Evolutionary conservation across 2,797 vertebrate species (phyloP).

Genomic region (Lutjanus campechanus): DNA sequence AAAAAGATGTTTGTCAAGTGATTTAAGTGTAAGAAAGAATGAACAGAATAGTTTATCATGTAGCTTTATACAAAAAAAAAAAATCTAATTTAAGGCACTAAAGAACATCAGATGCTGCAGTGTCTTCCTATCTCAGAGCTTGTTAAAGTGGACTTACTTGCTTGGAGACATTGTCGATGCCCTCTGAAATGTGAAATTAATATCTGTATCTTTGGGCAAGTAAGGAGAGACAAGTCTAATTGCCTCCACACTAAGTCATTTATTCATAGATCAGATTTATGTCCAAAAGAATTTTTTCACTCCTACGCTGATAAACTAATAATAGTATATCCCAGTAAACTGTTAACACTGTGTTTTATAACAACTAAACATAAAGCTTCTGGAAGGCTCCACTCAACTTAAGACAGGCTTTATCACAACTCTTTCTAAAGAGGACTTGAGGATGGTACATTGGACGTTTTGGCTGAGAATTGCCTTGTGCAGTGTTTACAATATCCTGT

Average conservation of each 20-base stretch:
- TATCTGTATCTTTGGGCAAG: conserved; percentile 75
- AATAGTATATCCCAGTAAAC: conserved; percentile 28
- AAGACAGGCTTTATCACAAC: not conserved
- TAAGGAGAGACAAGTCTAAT: conserved; percentile 63
- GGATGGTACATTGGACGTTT: not conserved
- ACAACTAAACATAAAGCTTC: conserved; percentile 7
- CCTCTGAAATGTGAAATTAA: conserved; percentile 80
- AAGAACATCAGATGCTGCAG: conserved; percentile 50
- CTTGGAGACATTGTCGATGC: conserved; percentile 70
- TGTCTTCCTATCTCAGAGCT: conserved; percentile 50
- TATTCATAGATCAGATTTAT: conserved; percentile 71
- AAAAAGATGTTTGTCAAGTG: conserved; percentile 26
- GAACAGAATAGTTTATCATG: conserved; percentile 25
- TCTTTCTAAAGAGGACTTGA: too few species aligned
- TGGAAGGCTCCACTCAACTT: not conserved
- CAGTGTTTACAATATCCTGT: not conserved
- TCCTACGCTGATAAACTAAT: conserved; percentile 45
- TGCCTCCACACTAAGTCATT: conserved; percentile 54
- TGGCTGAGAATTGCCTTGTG: not conserved
- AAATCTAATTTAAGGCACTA: conserved; percentile 55
- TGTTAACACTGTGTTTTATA: conserved; percentile 19
- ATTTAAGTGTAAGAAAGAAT: conserved; percentile 10
- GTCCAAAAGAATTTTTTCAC: conserved; percentile 50
- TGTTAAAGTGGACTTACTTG: conserved; percentile 59
- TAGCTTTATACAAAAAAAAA: conserved; percentile 19